Percentiles rank a stretch among this genome's conserved stretches.
These are phyloP conservation scores for Myopa testacea DNA, from an alignment of 2,888 invertebrate species.

Conservation along the genomic window DNA sequence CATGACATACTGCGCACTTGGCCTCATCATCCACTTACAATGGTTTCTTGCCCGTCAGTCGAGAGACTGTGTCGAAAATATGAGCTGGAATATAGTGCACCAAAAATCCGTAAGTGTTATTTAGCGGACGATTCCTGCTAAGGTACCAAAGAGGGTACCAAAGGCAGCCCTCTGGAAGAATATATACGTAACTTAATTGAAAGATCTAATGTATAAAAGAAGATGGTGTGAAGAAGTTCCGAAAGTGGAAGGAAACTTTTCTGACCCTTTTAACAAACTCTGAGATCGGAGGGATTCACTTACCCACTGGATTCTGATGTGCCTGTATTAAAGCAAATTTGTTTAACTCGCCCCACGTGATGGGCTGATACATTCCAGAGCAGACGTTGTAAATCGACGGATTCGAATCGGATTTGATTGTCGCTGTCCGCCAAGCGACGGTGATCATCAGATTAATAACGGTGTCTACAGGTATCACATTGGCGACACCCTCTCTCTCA, in stretches of 20 bases:
- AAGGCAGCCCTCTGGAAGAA: conserved; percentile 72
- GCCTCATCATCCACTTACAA: conserved; percentile 78
- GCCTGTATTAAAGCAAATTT: conserved; percentile 84
- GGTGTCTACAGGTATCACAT: conserved; percentile 89
- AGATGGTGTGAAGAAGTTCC: too few species aligned
- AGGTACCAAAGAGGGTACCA: conserved; percentile 91
- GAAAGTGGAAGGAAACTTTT: too few species aligned
- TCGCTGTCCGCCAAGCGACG: conserved; percentile 89
- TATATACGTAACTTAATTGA: background rate
- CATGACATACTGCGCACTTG: background rate
- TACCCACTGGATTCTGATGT: conserved; percentile 87
- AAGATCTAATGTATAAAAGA: too few species aligned
- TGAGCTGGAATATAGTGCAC: conserved; percentile 93
- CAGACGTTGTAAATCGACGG: conserved; percentile 95
- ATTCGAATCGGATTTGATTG: conserved; percentile 71
- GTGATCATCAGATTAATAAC: conserved; percentile 94
- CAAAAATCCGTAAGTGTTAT: conserved; percentile 79
- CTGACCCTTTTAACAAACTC: background rate
- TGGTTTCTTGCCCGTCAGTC: conserved; percentile 85
- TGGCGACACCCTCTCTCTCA: conserved; percentile 81
- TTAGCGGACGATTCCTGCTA: conserved; percentile 79
- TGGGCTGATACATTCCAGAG: conserved; percentile 92
- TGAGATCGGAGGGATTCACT: conserved; percentile 54
- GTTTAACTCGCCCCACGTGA: conserved; percentile 93
- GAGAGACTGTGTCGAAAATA: conserved; percentile 81